phyloP scores from a whole-genome alignment of 2,797 vertebrate genomes.

The Tokudaia tokunoshimensis region DNA sequence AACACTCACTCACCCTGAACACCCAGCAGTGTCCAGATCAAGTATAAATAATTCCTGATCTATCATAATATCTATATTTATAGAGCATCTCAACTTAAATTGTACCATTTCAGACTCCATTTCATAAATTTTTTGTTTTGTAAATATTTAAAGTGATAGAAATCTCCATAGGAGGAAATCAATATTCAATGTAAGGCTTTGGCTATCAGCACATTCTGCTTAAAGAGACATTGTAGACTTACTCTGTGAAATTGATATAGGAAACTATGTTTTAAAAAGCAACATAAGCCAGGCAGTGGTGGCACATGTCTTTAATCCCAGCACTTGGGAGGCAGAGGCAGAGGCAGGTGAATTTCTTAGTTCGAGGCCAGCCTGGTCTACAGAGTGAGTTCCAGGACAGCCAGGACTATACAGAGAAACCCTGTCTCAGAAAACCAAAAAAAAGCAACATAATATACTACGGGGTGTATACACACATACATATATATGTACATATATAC shows the following conservation, averaged over 20 bases:
- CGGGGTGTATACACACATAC: background rate
- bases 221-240: background rate
- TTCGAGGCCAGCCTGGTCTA: too few species aligned
- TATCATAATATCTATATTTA: background rate
- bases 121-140: conserved; percentile 13
- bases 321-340: too few species aligned
- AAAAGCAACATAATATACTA: background rate
- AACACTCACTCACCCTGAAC: background rate
- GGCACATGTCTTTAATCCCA: too few species aligned
- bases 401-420: too few species aligned
- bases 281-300: background rate
- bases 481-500: too few species aligned
- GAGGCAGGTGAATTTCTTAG: too few species aligned
- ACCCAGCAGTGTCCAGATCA: background rate
- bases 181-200: background rate
- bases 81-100: conserved; percentile 19
- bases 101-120: background rate
- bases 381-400: too few species aligned
- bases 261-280: conserved; percentile 14
- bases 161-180: background rate
- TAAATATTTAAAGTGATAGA: conserved; percentile 11
- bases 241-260: conserved; percentile 29
- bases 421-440: background rate
- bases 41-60: background rate
- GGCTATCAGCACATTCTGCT: conserved; percentile 24